A percentile compares a stretch with the other conserved stretches of the same genome.
Conservation (phyloP, 2,797 vertebrate genomes). For the Clamator glandarius region DNA sequence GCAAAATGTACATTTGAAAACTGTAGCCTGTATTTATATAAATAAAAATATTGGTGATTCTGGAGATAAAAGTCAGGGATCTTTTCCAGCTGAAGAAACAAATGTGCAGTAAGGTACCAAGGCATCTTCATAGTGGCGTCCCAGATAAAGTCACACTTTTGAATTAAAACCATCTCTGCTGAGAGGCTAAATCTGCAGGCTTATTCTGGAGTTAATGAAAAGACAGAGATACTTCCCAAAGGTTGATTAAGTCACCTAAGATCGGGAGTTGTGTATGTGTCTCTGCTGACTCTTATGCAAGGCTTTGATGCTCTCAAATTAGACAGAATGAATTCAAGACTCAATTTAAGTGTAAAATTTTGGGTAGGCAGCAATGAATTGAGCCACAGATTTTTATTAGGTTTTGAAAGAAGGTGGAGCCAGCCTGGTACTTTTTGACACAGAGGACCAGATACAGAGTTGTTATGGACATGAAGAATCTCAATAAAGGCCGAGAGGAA, state of each 20-base stretch:
- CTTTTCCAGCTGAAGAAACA: neutral
- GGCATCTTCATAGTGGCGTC: slow-evolving; percentile 37
- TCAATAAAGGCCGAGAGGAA: neutral
- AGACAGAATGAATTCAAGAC: neutral
- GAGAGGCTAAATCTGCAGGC: neutral
- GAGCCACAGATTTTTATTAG: neutral
- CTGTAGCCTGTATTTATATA: neutral
- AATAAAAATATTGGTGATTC: neutral
- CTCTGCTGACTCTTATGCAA: neutral
- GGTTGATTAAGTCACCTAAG: neutral
- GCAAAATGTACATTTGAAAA: neutral
- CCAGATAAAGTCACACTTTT: slow-evolving; percentile 32
- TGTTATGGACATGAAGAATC: neutral
- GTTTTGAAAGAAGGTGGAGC: neutral
- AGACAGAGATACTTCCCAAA: neutral
- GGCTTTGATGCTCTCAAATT: neutral
- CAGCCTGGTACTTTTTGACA: neutral
- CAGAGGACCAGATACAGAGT: neutral
- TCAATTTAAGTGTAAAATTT: neutral
- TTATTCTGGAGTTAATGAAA: neutral
- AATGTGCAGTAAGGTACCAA: neutral
- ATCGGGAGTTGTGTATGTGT: neutral
- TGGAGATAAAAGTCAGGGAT: neutral
- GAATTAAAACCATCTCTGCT: slow-evolving; percentile 32
- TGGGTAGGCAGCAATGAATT: neutral